Evolutionary conservation across 2,888 invertebrate genomes (phyloP).

Genomic region (Argyresthia albistria): DNA sequence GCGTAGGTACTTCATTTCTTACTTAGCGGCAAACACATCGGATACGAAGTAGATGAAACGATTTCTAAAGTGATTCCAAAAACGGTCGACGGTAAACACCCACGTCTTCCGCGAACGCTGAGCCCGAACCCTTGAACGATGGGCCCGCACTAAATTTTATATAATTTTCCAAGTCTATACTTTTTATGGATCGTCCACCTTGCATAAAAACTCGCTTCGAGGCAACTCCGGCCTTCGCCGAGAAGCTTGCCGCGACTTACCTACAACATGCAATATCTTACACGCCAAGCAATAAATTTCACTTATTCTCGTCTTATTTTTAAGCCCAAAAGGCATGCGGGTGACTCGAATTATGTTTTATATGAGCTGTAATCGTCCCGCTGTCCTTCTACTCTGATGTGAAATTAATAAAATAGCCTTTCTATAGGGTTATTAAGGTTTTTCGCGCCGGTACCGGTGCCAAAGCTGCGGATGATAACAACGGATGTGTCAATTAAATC

Average conservation of each 20-base stretch:
- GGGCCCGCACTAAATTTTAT: not conserved
- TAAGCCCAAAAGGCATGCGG: constrained; percentile 32
- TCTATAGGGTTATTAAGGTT: too few species aligned
- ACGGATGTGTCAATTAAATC: too few species aligned
- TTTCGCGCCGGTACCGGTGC: too few species aligned
- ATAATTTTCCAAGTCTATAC: constrained; percentile 3
- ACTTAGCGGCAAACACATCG: too few species aligned
- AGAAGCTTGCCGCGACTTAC: constrained; percentile 30
- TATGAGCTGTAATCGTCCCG: constrained; percentile 20
- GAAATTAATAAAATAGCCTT: constrained; percentile 11
- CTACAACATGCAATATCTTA: constrained; percentile 41
- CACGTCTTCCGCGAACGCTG: too few species aligned
- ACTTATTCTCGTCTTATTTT: constrained; percentile 32
- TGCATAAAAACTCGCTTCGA: constrained; percentile 34
- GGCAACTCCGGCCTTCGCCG: constrained; percentile 46
- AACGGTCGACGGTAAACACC: too few species aligned
- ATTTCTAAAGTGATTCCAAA: too few species aligned
- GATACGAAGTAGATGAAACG: too few species aligned
- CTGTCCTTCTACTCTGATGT: not conserved
- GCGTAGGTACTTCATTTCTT: too few species aligned
- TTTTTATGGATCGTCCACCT: not conserved
- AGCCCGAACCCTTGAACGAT: not conserved
- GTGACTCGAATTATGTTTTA: constrained; percentile 22
- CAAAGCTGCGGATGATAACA: too few species aligned
- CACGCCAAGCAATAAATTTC: constrained; percentile 39